These are phyloP conservation scores for Lutraria lutraria DNA, from an alignment of 2,888 invertebrate genomes.

Conservation along the genomic window DNA sequence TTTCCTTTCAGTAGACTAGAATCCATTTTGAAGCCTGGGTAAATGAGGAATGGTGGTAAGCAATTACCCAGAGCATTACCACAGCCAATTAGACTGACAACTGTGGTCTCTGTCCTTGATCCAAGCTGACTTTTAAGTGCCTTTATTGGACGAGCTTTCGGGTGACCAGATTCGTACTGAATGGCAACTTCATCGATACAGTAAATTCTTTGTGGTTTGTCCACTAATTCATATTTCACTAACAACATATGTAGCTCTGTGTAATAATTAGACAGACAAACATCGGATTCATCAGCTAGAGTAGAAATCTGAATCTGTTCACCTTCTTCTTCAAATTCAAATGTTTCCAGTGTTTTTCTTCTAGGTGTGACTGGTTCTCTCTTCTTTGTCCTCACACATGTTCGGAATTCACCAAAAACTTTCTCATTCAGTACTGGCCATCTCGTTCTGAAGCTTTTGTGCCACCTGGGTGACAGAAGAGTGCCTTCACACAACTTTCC, in stretches of 20 bases:
- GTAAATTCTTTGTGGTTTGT: conserved; percentile 63
- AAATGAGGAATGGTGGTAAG: conserved; percentile 71
- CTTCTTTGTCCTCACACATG: conserved; percentile 55
- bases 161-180: conserved; percentile 69
- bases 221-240: conserved; percentile 62
- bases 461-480: conserved; percentile 64
- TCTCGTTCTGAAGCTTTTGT: conserved; percentile 66
- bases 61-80: conserved; percentile 71
- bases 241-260: conserved; percentile 64
- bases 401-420: conserved; percentile 64
- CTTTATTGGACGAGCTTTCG: conserved; percentile 63
- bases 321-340: conserved; percentile 65
- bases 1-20: conserved; percentile 62
- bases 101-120: conserved; percentile 66
- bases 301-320: conserved; percentile 64
- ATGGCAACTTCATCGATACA: conserved; percentile 70
- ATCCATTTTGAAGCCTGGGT: conserved; percentile 62
- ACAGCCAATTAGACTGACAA: conserved; percentile 69
- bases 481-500: conserved; percentile 63
- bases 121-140: conserved; percentile 56
- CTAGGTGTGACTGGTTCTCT: conserved; percentile 40
- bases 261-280: conserved; percentile 66
- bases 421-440: conserved; percentile 70
- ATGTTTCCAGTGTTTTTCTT: conserved; percentile 55
- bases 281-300: conserved; percentile 63